These are phyloP conservation scores for Drosophila quinaria DNA, from an alignment of 2,888 invertebrate species.

Conservation along the genomic window DNA sequence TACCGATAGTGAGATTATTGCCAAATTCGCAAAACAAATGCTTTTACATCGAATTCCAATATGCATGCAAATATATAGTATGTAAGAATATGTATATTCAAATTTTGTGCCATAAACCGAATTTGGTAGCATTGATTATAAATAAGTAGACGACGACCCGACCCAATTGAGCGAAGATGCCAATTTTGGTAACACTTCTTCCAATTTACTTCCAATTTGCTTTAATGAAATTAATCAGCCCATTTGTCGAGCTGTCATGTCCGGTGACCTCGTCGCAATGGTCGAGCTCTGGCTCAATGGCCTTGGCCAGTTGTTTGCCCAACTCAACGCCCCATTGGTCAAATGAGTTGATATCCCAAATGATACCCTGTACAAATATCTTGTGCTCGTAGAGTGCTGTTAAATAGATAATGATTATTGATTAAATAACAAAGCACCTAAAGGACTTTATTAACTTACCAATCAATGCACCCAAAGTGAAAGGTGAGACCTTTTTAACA, in stretches of 20 bases:
- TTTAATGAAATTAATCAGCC: slow-evolving; percentile 97
- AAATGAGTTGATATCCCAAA: slow-evolving; percentile 99
- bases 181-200: slow-evolving; percentile 8
- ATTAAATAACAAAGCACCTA: neutral
- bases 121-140: slow-evolving; percentile 32
- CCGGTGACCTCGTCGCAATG: slow-evolving; percentile 88
- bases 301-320: slow-evolving; percentile 99
- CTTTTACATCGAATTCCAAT: slow-evolving; percentile 49
- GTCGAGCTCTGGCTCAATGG: slow-evolving; percentile 97
- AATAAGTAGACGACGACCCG: slow-evolving; percentile 27
- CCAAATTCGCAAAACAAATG: slow-evolving; percentile 52
- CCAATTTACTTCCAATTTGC: slow-evolving; percentile 86
- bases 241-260: slow-evolving; percentile 98
- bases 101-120: slow-evolving; percentile 56
- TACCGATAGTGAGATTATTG: slow-evolving; percentile 59
- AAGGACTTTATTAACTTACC: slow-evolving; percentile 87
- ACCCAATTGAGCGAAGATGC: slow-evolving; percentile 22
- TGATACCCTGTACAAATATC: slow-evolving; percentile 98
- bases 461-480: slow-evolving; percentile 96
- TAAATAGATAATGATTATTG: slow-evolving; percentile 10
- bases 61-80: slow-evolving; percentile 57
- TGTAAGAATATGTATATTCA: slow-evolving; percentile 30
- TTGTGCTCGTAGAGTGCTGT: slow-evolving; percentile 99
- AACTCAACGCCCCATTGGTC: slow-evolving; percentile 99
- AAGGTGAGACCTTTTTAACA: slow-evolving; percentile 96